phyloP scores from a whole-genome alignment of 2,113 vertebrate species.

The Struthidea cinerea region DNA sequence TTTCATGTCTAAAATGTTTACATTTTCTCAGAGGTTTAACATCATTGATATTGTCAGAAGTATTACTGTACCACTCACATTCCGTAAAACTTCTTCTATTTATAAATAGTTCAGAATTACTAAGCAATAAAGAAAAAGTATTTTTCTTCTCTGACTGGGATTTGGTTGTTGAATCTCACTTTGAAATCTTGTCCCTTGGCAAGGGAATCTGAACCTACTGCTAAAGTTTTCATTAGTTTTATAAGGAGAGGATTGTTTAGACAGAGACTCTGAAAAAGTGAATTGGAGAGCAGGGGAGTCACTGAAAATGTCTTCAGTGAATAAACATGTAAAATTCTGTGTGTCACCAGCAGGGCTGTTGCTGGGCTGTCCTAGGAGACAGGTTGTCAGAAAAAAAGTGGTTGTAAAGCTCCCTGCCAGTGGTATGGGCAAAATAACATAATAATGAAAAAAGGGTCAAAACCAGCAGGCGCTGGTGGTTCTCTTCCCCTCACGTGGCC shows the following conservation, averaged over 20 bases:
- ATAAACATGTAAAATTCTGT: background rate
- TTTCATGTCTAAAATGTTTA: background rate
- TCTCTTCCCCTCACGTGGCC: rapidly evolving
- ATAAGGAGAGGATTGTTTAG: background rate
- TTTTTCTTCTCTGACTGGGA: background rate
- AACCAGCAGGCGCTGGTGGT: rapidly evolving
- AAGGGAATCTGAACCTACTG: background rate
- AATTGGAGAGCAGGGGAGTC: background rate
- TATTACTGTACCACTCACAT: background rate
- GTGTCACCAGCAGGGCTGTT: background rate
- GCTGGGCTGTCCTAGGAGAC: background rate
- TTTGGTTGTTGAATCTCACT: background rate
- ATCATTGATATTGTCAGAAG: background rate
- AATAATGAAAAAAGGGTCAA: background rate
- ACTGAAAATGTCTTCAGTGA: background rate
- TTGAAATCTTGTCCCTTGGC: background rate
- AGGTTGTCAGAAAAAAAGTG: background rate
- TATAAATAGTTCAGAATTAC: background rate
- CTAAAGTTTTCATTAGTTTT: background rate
- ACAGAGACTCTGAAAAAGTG: background rate
- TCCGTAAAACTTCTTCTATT: background rate
- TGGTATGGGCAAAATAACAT: background rate
- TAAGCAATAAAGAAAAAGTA: background rate
- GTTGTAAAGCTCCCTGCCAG: background rate
- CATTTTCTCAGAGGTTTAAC: background rate